phyloP scores from a whole-genome alignment of 2,113 vertebrate species.

The Poecilia latipinna region DNA sequence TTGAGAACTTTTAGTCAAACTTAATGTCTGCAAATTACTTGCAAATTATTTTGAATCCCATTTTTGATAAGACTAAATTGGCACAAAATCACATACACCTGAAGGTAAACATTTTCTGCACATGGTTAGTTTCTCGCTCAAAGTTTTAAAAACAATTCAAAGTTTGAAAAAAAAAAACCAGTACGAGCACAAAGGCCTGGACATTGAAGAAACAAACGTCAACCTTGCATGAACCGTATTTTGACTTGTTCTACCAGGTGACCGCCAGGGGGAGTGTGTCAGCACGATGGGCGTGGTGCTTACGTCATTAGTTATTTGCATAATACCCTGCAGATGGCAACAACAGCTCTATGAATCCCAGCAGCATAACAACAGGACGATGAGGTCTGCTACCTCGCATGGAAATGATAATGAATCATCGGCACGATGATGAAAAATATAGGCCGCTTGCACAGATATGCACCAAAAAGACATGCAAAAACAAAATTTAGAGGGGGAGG shows the following conservation, averaged over 20 bases:
- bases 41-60: background rate
- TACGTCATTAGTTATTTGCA: constrained; percentile 61
- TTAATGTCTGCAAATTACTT: too few relatives aligned
- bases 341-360: constrained; percentile 54
- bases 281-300: constrained; percentile 66
- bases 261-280: constrained; percentile 50
- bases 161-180: background rate
- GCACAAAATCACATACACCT: background rate
- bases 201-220: constrained; percentile 11
- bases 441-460: constrained; percentile 51
- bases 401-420: constrained; percentile 60
- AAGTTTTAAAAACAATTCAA: background rate
- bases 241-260: constrained; percentile 26
- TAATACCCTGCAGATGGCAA: constrained; percentile 69
- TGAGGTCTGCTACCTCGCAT: constrained; percentile 49
- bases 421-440: constrained; percentile 47
- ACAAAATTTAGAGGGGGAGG: background rate
- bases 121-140: background rate
- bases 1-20: too few relatives aligned
- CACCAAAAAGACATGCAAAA: constrained; percentile 73
- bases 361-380: constrained; percentile 48
- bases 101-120: background rate
- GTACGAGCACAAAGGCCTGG: constrained; percentile 23
- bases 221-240: constrained; percentile 45
- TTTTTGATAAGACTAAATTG: background rate